These are phyloP conservation scores for Gymnosoma rotundatum DNA, from an alignment of 2,888 invertebrate species.

Conservation along the genomic window DNA sequence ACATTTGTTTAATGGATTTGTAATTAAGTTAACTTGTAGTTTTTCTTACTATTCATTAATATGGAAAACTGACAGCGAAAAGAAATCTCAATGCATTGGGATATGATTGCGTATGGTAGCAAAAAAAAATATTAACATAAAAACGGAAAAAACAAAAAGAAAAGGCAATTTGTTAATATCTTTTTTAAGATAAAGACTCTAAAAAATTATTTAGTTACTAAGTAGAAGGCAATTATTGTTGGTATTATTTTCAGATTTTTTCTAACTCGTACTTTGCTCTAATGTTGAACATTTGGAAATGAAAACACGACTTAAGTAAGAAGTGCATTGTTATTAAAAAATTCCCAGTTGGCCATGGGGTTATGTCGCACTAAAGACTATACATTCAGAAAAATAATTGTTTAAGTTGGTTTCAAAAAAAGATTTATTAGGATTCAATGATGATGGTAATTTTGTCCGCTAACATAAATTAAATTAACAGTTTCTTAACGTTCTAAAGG, in stretches of 20 bases:
- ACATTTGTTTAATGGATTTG: constrained; percentile 4
- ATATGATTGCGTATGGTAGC: not conserved
- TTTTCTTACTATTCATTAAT: not conserved
- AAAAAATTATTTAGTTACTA: constrained; percentile 17
- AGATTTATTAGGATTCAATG: too few relatives aligned
- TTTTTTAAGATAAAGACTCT: not conserved
- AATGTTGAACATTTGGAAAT: not conserved
- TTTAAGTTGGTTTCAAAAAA: too few relatives aligned
- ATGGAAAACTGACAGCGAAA: not conserved
- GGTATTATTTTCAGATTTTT: not conserved
- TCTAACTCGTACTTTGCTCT: too few relatives aligned
- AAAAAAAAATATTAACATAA: not conserved
- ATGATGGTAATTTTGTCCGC: too few relatives aligned
- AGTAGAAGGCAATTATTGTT: constrained; percentile 55
- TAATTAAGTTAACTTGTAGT: not conserved
- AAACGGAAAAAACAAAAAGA: not conserved
- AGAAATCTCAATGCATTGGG: not conserved
- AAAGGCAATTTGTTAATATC: not conserved
- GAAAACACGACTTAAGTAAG: not conserved
- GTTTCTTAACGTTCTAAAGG: too few relatives aligned
- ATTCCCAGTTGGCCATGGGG: too few relatives aligned
- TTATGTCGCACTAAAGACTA: too few relatives aligned
- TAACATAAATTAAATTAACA: too few relatives aligned
- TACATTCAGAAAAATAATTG: too few relatives aligned
- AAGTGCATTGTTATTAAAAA: too few relatives aligned